phyloP scores from a whole-genome alignment of 92 coral and sea anemone genomes.

The Ricordea florida region DNA sequence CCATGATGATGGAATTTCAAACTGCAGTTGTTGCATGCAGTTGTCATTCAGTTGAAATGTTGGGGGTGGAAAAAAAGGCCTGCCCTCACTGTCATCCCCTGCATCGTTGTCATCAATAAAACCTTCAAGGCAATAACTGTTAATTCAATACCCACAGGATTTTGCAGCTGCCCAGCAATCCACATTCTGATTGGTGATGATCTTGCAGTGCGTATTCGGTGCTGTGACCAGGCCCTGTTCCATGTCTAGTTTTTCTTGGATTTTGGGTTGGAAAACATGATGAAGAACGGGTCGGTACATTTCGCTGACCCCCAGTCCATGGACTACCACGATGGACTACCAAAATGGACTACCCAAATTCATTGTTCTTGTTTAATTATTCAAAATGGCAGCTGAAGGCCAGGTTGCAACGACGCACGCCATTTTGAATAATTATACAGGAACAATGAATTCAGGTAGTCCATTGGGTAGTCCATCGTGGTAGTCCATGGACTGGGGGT shows the following conservation, averaged over 20 bases:
- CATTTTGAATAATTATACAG: too few species aligned
- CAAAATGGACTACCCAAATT: too few species aligned
- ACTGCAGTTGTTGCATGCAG: conserved; percentile 30
- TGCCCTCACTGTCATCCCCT: not conserved
- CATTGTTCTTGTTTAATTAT: too few species aligned
- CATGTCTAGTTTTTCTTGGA: conserved; percentile 60
- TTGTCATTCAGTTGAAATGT: conserved; percentile 15
- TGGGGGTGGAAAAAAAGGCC: conserved; percentile 14
- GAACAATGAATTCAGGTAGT: too few species aligned
- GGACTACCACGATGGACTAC: too few species aligned
- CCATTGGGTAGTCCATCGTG: too few species aligned
- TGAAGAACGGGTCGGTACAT: too few species aligned
- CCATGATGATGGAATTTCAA: conserved; percentile 47
- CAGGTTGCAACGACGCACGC: too few species aligned
- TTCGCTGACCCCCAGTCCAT: too few species aligned
- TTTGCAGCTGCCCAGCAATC: conserved; percentile 74
- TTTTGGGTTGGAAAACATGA: conserved; percentile 58
- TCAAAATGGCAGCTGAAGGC: too few species aligned
- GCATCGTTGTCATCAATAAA: conserved; percentile 26
- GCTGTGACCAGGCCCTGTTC: conserved; percentile 72
- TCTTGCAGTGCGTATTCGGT: conserved; percentile 71
- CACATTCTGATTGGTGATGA: conserved; percentile 67
- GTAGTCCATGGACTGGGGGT: too few species aligned
- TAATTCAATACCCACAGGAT: conserved; percentile 59
- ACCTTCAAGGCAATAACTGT: conserved; percentile 62